phyloP scores from a whole-genome alignment of 2,797 vertebrate species.

The Bufotes viridis region DNA sequence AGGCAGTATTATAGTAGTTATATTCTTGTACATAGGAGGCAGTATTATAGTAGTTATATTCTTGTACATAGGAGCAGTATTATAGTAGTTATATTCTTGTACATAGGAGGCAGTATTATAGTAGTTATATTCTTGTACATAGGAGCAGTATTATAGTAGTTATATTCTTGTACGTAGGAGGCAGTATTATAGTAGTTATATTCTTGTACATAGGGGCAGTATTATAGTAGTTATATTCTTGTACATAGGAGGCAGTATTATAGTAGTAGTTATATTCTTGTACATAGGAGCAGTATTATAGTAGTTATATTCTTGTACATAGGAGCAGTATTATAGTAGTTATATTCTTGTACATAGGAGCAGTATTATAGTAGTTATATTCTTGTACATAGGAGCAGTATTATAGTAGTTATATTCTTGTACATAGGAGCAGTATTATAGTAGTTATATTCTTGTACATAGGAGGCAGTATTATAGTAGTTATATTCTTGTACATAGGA shows the following conservation, averaged over 20 bases:
- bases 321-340: constrained; percentile 12
- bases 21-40: neutral
- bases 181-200: constrained; percentile 8
- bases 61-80: neutral
- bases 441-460: neutral
- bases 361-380: constrained; percentile 8
- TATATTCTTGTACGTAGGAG: neutral
- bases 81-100: constrained; percentile 6
- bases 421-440: neutral
- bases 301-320: constrained; percentile 4
- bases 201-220: neutral
- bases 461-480: neutral
- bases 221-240: constrained; percentile 16
- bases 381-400: neutral
- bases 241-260: neutral
- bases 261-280: constrained; percentile 19
- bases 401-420: constrained; percentile 14
- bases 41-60: neutral
- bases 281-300: neutral
- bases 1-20: constrained; percentile 10
- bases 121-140: neutral
- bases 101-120: constrained; percentile 13
- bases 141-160: neutral
- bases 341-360: constrained; percentile 1
- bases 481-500: neutral